Base-by-base conservation (phyloP, 2,888 invertebrate species). In the Pyrrhia umbra region DNA sequence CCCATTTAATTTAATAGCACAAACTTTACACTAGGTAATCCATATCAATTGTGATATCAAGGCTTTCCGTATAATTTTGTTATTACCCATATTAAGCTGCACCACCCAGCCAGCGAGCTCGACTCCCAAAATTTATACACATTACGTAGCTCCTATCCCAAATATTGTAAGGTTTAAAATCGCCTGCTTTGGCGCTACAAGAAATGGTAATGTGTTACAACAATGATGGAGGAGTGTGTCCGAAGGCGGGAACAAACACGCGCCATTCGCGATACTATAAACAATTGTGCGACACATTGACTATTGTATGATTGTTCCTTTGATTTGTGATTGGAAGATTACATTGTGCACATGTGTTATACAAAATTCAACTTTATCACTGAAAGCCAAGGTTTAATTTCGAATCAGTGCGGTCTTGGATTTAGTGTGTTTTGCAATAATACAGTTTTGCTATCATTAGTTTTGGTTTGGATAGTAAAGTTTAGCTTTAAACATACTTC, bases 191-290 rank as follows among this genome's bases (percentile, higher is more conserved):
- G 15, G 2, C 0, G 45, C n/a, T 25, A 16, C 16, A 8, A 16
- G 13, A 46, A 20, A 57, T 58, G 54, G 63, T 49, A 72, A 81
- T 75, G 82, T 75, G 83, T 81, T 45, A 86, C 86, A 85, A 85
- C 84, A 86, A 89, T 90, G 89, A 89, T 89, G 85, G 83, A 90
- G 84, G 81, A 79, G 79, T 81, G 66, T 89, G 88, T 88, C 85
- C 74, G 66, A 81, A 77, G 88, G 88, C 86, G 88, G 85, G 77
- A 78, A 81, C 83, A 71, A 81, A 88, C 89, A 89, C 86, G 87
- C 70, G 63, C 68, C 34, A 71, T 71, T 75, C 61, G 58, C 52
- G 49, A 68, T 70, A 71, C 79, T 68, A 87, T 88, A 88, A 88
- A 89, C 85, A 80, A 87, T 83, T 73, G 73, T 56, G 71, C 77